Evolutionary conservation across 2,113 vertebrate genomes (phyloP), one percentile per base, ranked within the genome.

Genomic region (Andinoacara biseriatus): DNA sequence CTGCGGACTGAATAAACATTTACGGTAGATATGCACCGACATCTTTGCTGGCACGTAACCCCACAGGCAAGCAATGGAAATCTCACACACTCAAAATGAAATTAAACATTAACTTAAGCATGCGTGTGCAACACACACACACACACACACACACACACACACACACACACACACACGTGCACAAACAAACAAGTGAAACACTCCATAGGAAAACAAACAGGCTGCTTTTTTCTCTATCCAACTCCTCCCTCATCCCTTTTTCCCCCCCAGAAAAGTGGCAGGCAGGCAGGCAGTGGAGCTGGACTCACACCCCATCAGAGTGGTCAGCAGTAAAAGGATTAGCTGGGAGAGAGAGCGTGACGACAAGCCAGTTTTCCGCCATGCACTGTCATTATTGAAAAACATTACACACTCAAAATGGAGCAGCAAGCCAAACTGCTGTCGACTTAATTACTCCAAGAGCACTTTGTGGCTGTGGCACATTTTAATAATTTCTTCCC

Each of bases 301-400:
- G 85, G 86, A 80, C 84, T 63, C 58, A 2, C 33, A 84, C 83
- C 87, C 81, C 60, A 49, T 91, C 87, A 78, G 85, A 91, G 80
- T 90, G 93, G 94, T 94, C 93, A 93, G 90, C 87, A 88, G 80
- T 92, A 93, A 91, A 81, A 74, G 84, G 93, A 93, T 95, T 92
- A 94, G 87, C 81, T 65, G 58, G 60, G 86, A 81, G 92, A 89
- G 87, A 20, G 83, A 91, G 91, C 77, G 82, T 90, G 92, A 94
- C 85, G 76, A 86, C 86, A 81, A 86, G 86, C 88, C 90, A 79
- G 89, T 94, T 92, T 90, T 85, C 80, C 2, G 80, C 89, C 61
- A 61, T 46, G 78, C 90, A 38, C 84, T 83, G 86, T 93, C 92
- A 91, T 93, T 93, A 93, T 79, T 85, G 89, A 90, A 93, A 92